Evolutionary conservation across 2,888 invertebrate genomes (phyloP).

Genomic region (Aspidiotus rigidus): DNA sequence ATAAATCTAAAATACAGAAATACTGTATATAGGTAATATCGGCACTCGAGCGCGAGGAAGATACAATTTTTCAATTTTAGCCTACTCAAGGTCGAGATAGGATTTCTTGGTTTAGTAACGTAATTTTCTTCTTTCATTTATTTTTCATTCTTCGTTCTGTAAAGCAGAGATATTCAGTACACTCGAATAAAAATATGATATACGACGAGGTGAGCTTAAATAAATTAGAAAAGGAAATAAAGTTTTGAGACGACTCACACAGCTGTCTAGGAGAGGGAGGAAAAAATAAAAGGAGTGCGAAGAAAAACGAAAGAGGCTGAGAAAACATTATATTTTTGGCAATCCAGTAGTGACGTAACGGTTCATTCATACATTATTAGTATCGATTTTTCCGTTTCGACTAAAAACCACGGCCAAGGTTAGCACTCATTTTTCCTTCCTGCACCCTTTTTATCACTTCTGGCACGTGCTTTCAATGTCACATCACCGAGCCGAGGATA

Average conservation of each 20-base stretch:
- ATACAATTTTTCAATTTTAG: too few relatives aligned
- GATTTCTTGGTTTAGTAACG: too few relatives aligned
- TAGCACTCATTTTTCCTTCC: constrained; percentile 23
- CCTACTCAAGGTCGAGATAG: too few relatives aligned
- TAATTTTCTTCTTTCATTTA: too few relatives aligned
- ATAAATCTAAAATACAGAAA: too few relatives aligned
- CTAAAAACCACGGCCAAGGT: constrained; percentile 26
- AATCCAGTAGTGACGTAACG: constrained; percentile 24
- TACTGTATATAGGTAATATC: too few relatives aligned
- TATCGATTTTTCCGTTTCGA: constrained; percentile 19
- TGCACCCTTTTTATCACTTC: constrained; percentile 19
- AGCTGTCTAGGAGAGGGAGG: not conserved
- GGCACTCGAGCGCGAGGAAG: too few relatives aligned
- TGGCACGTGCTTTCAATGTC: constrained; percentile 34
- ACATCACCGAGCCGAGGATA: constrained; percentile 3
- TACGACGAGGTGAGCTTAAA: too few relatives aligned
- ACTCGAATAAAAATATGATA: too few relatives aligned
- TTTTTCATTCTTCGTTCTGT: too few relatives aligned
- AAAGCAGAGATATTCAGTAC: too few relatives aligned
- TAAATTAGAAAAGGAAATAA: too few relatives aligned
- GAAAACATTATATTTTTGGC: constrained; percentile 8
- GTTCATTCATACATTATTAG: constrained; percentile 29
- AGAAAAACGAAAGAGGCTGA: not conserved
- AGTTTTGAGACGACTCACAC: not conserved
- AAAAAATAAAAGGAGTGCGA: not conserved